phyloP scores from a whole-genome alignment of 1,140 invertebrate genomes.

The Mylabris phalerata region DNA sequence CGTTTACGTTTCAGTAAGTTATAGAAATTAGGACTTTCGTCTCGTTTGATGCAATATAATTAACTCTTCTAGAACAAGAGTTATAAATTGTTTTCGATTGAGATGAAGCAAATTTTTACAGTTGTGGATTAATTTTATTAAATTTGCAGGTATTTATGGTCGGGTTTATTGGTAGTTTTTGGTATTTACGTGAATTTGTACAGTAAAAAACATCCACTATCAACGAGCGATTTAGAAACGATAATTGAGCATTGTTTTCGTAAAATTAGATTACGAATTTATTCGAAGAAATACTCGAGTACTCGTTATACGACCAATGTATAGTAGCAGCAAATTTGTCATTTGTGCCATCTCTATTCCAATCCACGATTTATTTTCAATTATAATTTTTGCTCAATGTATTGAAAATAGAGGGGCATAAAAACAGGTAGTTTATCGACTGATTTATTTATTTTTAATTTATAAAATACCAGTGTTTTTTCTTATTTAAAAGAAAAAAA shows the following conservation, averaged over 20 bases:
- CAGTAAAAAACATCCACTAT: constrained; percentile 59
- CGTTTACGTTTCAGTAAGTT: constrained; percentile 87
- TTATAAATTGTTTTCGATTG: no score
- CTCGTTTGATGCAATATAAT: no score
- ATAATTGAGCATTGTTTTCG: constrained; percentile 21
- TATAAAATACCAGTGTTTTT: no score
- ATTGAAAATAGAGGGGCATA: no score
- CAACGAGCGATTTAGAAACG: constrained; percentile 31
- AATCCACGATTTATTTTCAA: no score
- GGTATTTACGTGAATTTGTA: constrained; percentile 90
- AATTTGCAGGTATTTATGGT: constrained; percentile 77
- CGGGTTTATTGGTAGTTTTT: constrained; percentile 74
- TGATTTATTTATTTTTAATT: no score
- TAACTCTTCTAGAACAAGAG: no score
- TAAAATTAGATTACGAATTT: constrained; percentile 23
- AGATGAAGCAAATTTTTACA: no score
- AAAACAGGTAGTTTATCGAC: no score
- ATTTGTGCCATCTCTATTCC: no score
- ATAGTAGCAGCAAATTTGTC: not conserved
- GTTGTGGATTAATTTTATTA: not conserved
- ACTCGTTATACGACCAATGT: constrained; percentile 27
- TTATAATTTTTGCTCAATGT: no score
- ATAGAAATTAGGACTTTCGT: not conserved
- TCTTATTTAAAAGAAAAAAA: no score
- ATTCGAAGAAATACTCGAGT: constrained; percentile 21